Base-by-base conservation (phyloP, 2,888 invertebrate genomes). In the Zonitis immaculata region DNA sequence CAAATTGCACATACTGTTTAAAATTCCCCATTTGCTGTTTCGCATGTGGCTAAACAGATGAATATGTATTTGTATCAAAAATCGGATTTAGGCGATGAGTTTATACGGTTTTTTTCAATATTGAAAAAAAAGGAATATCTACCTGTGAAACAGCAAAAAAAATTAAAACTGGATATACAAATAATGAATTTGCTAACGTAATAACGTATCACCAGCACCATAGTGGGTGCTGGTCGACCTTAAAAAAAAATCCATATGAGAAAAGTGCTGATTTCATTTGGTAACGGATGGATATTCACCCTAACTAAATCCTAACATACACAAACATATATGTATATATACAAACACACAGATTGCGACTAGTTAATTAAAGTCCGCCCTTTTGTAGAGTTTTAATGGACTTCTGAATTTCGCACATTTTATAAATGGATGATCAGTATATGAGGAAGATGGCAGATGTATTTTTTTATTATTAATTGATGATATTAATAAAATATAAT, bases 401-500 rank as follows among this genome's bases (percentile, higher is more conserved):
- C 11, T 16, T 27, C 28, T 30, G 45, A 45, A 20, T 20, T 11
- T 20, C 20, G 16, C 39, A 39, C 39, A 3, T n/a, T 39, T 11
- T 6, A 39, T 35, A 16, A 16, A 16, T 14, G 35, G 7, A 16
- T 9, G 14, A 28, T 28, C 16, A 28, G 30, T 28, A 45, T n/a
- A n/a, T n/a, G n/a, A n/a, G n/a, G n/a, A n/a, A n/a, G n/a, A n/a
- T n/a, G n/a, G n/a, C n/a, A n/a, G n/a, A n/a, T n/a, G n/a, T n/a
- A n/a, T n/a, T n/a, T n/a, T n/a, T n/a, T n/a, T n/a, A n/a, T n/a
- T 60, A 63, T 56, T 55, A 57, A 51, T 54, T 49, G 61, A 63
- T 60, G 55, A 59, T 57, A 57, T 56, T 63, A 63, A 61, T 60
- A 60, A 63, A 63, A 56, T 58, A 49, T 54, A 47, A 55, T 63